Evolutionary conservation across 1,140 invertebrate genomes (phyloP), one percentile per base, ranked within the genome.

Genomic region (Eriosoma lanigerum): DNA sequence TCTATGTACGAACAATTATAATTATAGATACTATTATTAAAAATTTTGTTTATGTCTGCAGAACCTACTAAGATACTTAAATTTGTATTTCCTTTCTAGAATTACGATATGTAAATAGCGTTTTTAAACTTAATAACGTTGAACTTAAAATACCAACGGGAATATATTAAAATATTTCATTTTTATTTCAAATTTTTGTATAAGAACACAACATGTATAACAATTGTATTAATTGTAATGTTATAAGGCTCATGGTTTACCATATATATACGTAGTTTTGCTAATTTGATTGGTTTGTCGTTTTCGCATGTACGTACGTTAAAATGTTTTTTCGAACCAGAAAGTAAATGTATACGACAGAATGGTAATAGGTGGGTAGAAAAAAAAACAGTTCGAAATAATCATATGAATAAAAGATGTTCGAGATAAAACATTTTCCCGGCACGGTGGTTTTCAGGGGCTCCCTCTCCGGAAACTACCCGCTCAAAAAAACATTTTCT

Each of bases 331-430:
- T 44, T 52, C 26, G 44, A 46, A 68, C 24, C 15, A 68, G 44
- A 48, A 48, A 46, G 12, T n/a, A 26, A 26, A 52, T 24, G 48
- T 70, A 70, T 52, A 72, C 68, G 68, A 52, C 19, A 9, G 46
- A 58, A 75, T 54, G 72, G 54, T 75, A 58, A 58, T 75, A 38
- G 52, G 52, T 52, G 32, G 13, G 12, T 21, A 12, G 72, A 9
- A 50, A 19, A 75, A 75, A 38, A 58, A n/a, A 58, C 52, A 15
- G 21, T 56, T 19, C n/a, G 15, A 58, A 56, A 75, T 75, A 75
- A 75, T 75, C 72, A 24, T 75, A 75, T 75, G 72, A 75, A 75
- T 75, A 75, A 75, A 75, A 75, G 72, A 75, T 75, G 19, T 38
- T 58, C 32, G n/a, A 58, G 72, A 75, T 75, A 75, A 75, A 75